Conservation (phyloP, 1,140 invertebrate species). For the Achatina immaculata region DNA sequence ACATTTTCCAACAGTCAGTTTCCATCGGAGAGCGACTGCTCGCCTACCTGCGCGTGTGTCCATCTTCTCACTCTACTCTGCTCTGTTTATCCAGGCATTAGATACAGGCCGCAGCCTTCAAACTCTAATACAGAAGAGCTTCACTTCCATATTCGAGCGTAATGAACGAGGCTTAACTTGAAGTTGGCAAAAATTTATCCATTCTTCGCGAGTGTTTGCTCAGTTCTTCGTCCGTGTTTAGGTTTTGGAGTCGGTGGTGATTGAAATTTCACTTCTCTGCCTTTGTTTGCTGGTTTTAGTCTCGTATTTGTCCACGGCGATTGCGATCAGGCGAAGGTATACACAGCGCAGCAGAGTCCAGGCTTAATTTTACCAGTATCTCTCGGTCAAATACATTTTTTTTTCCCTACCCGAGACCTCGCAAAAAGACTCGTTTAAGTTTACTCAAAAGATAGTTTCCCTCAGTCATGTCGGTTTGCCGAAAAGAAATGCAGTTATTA, state of each 20-base stretch:
- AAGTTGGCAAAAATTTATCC: constrained; percentile 14
- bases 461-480: too few species aligned
- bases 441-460: too few species aligned
- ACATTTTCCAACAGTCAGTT: neutral
- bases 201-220: constrained; percentile 17
- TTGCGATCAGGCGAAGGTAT: neutral
- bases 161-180: constrained; percentile 12
- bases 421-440: too few species aligned
- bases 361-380: too few species aligned
- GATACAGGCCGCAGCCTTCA: neutral
- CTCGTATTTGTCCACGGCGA: neutral
- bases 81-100: constrained; percentile 3
- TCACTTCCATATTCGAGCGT: neutral
- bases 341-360: too few species aligned
- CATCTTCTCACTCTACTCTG: neutral
- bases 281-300: neutral
- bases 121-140: neutral
- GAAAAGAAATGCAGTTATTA: too few species aligned
- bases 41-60: neutral
- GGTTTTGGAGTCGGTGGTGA: constrained; percentile 23
- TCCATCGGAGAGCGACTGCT: neutral
- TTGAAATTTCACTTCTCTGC: constrained; percentile 26
- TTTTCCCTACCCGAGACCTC: too few species aligned
- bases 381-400: too few species aligned
- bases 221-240: constrained; percentile 11